phyloP scores from a whole-genome alignment of 2,888 invertebrate species.

The Chrysolina oricalcia region DNA sequence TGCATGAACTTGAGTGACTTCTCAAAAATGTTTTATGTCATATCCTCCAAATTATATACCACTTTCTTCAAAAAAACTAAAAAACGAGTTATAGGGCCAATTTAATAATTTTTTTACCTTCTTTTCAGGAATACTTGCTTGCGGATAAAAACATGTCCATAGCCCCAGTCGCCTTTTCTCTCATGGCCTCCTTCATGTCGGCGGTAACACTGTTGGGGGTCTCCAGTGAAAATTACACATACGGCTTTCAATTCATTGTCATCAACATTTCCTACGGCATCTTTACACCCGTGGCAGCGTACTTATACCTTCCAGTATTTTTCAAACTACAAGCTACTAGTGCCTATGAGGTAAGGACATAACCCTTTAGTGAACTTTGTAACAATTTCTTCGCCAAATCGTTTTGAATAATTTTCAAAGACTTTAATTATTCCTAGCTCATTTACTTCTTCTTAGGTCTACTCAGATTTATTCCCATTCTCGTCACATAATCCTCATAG shows the following conservation, averaged over 20 bases:
- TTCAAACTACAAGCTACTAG: conserved; percentile 88
- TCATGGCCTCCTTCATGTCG: conserved; percentile 96
- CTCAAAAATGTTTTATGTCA: too few relatives aligned
- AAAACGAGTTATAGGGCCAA: background rate
- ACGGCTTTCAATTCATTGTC: conserved; percentile 85
- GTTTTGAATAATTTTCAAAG: too few relatives aligned
- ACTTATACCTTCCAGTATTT: conserved; percentile 89
- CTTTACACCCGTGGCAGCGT: conserved; percentile 85
- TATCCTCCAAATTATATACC: too few relatives aligned
- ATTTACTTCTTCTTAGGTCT: too few relatives aligned
- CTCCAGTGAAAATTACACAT: conserved; percentile 89
- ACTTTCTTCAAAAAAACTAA: too few relatives aligned
- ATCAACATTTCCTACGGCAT: conserved; percentile 85
- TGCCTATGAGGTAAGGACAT: conserved; percentile 83
- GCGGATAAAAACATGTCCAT: conserved; percentile 88
- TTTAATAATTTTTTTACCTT: conserved; percentile 10
- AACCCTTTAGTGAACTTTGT: background rate
- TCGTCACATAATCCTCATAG: too few relatives aligned
- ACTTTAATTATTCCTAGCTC: too few relatives aligned
- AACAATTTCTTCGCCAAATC: too few relatives aligned
- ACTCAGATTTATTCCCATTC: too few relatives aligned
- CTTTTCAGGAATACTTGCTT: conserved; percentile 84
- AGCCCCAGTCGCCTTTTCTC: conserved; percentile 87
- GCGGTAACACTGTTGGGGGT: conserved; percentile 92
- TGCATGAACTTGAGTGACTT: too few relatives aligned